These are phyloP conservation scores for Baronia brevicornis DNA, from an alignment of 2,888 invertebrate species.

Conservation along the genomic window DNA sequence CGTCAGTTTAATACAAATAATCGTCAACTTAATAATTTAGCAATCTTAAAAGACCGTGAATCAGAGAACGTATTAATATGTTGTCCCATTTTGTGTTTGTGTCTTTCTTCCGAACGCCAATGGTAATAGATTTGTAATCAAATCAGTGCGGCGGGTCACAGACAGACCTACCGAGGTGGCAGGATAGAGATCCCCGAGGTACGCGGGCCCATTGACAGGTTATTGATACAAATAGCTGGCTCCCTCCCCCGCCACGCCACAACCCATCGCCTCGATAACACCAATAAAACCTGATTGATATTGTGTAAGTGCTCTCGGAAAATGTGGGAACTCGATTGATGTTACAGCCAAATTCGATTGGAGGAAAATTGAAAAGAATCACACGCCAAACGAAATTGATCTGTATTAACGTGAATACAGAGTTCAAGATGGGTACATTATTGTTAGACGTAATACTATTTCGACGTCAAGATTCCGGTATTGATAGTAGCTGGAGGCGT, in stretches of 20 bases:
- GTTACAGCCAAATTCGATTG: constrained; percentile 73
- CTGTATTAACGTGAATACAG: constrained; percentile 30
- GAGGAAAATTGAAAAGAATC: constrained; percentile 72
- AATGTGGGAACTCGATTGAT: constrained; percentile 76
- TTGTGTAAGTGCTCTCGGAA: constrained; percentile 74
- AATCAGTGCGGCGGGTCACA: constrained; percentile 60
- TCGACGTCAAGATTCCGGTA: constrained; percentile 35
- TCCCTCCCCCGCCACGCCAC: constrained; percentile 34
- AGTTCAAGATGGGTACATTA: constrained; percentile 28
- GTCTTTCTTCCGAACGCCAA: constrained; percentile 45
- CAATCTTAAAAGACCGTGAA: too few species aligned
- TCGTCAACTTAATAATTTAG: too few species aligned
- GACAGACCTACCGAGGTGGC: constrained; percentile 44
- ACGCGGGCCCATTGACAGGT: constrained; percentile 74
- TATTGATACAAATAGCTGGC: constrained; percentile 74
- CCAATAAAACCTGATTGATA: constrained; percentile 77
- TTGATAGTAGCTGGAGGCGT: constrained; percentile 65
- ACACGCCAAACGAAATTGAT: constrained; percentile 30
- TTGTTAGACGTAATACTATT: constrained; percentile 29
- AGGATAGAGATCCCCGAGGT: constrained; percentile 58
- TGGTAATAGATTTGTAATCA: constrained; percentile 59
- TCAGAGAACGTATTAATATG: too few species aligned
- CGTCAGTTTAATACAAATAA: too few species aligned
- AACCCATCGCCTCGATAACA: constrained; percentile 59
- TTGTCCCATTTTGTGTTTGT: constrained; percentile 12